These are phyloP conservation scores for Agrotis clavis DNA, from an alignment of 2,888 invertebrate species.

Conservation along the genomic window DNA sequence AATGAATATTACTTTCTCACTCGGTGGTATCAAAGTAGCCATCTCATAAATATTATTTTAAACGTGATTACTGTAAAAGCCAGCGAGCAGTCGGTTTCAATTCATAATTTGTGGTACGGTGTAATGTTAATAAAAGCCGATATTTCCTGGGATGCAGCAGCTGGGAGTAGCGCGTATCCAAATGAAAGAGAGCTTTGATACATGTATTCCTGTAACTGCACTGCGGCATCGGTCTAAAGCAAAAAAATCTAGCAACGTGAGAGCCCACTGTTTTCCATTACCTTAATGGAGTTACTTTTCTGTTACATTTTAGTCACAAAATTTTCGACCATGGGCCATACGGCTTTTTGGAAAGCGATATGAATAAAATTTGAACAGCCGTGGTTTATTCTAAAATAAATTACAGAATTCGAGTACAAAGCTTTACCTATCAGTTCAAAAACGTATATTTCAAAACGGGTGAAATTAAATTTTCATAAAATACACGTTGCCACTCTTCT, in stretches of 20 bases:
- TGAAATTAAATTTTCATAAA: slow-evolving; percentile 71
- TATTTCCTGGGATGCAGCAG: slow-evolving; percentile 78
- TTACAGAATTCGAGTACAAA: slow-evolving; percentile 49
- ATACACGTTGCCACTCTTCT: slow-evolving; percentile 66
- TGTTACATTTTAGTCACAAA: slow-evolving; percentile 81
- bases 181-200: slow-evolving; percentile 88
- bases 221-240: slow-evolving; percentile 83
- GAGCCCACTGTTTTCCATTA: slow-evolving; percentile 88
- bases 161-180: slow-evolving; percentile 77
- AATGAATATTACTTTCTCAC: slow-evolving; percentile 26
- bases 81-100: slow-evolving; percentile 64
- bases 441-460: slow-evolving; percentile 61
- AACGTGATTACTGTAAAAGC: slow-evolving; percentile 71
- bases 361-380: slow-evolving; percentile 55
- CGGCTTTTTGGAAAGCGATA: slow-evolving; percentile 61
- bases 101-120: slow-evolving; percentile 78
- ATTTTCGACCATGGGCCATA: slow-evolving; percentile 66
- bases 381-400: slow-evolving; percentile 64
- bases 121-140: slow-evolving; percentile 83
- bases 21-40: slow-evolving; percentile 21
- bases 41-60: slow-evolving; percentile 49
- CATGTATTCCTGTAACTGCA: slow-evolving; percentile 88
- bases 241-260: slow-evolving; percentile 80
- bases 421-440: slow-evolving; percentile 49
- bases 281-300: slow-evolving; percentile 86